Evolutionary conservation across 2,797 vertebrate species (phyloP), one percentile per base, ranked within the genome.

Genomic region (Nyctalus aviator): DNA sequence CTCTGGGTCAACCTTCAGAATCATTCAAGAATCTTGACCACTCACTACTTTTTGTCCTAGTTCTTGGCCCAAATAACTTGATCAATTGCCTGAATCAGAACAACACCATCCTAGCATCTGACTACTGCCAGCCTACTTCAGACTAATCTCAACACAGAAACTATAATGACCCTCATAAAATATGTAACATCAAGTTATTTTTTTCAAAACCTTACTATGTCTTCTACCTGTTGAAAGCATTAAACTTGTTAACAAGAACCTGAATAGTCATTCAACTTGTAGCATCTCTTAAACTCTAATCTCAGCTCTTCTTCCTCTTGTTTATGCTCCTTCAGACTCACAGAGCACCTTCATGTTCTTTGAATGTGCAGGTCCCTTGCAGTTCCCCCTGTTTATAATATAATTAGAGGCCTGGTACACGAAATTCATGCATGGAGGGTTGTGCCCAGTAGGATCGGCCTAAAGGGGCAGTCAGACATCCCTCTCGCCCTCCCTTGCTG

Each of bases 241-340:
- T 62, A 85, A 27, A 68, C 66, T 88, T 88, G 21, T 37, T 85
- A 83, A 66, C 37, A 81, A 93, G 48, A 91, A 25, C 30, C 62
- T 55, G 41, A 76, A 62, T 21, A 59, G 18, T 82, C 68, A 5
- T 32, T 27, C 35, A 18, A 32, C 68, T 87, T 30, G 37, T 71
- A 75, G 79, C 27, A 72, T 76, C 12, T 46, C 8, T 35, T 59
- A 69, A 10, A 57, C 17, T 57, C 68, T 71, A 44, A 62, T 12
- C 3, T 30, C 18, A 9, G 50, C 30, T 27, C 53, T 23, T 46
- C 57, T 48, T 44, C 35, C 32, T 48, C 48, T 66, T 69, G 10
- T 14, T 66, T 50, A 83, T 53, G 78, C 76, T 89, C 21, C 32
- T 91, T 94, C 25, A 83, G 66, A 87, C 68, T 91, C 72, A 73